These are phyloP conservation scores for Alaudala cheleensis DNA, from an alignment of 2,113 vertebrate genomes.

Conservation along the genomic window DNA sequence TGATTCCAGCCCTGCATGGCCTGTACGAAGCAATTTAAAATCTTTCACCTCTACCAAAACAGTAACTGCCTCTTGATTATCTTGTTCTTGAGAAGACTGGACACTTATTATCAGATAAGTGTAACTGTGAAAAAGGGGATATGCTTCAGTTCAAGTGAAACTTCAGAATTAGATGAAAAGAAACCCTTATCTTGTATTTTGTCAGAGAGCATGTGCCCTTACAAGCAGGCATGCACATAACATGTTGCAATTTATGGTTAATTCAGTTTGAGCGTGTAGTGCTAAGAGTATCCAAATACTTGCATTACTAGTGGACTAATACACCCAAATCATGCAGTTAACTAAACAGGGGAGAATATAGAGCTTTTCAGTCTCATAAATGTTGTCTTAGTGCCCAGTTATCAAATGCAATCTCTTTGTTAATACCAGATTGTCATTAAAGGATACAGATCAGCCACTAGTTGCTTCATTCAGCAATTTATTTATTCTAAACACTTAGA, in stretches of 20 bases:
- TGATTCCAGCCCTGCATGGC: not conserved
- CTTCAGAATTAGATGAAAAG: not conserved
- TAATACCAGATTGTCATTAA: not conserved
- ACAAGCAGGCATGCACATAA: not conserved
- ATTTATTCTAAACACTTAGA: not conserved
- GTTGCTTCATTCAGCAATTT: not conserved
- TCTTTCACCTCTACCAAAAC: not conserved
- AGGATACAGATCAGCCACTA: not conserved
- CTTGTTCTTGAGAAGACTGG: not conserved
- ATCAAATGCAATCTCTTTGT: not conserved
- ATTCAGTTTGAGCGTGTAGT: not conserved
- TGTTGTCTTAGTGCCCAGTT: not conserved
- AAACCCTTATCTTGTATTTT: not conserved
- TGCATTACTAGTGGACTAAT: not conserved
- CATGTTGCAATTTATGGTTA: not conserved
- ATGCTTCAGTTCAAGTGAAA: not conserved
- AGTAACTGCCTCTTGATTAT: not conserved
- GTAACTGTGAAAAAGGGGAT: not conserved
- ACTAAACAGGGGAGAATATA: not conserved
- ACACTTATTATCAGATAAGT: not conserved
- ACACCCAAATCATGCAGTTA: not conserved
- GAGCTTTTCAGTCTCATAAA: not conserved
- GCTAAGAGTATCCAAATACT: not conserved
- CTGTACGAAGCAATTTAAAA: not conserved
- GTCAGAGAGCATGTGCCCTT: not conserved